Evolutionary conservation across 1,140 invertebrate species (phyloP), one percentile per base, ranked within the genome.

Genomic region (Heliconius congener): DNA sequence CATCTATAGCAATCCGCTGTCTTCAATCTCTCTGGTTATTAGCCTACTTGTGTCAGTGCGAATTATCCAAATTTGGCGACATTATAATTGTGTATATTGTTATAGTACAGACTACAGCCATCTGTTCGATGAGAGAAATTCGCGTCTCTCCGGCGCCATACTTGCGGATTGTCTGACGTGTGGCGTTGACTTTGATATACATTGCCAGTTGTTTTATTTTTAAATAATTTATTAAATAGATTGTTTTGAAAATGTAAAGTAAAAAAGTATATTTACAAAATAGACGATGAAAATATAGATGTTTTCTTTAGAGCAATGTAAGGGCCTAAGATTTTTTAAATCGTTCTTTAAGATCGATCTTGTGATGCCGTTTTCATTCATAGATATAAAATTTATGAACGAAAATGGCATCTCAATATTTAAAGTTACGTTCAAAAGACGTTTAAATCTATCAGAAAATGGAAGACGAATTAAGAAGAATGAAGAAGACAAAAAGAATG

Each of bases 61-160:
- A 72, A 19, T 72, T 72, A 72, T 72, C 76, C 71, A 66, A 73
- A 78, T 78, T 78, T 55, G 71, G 71, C 11, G 34, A 66, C 19
- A 37, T 60, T 37, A 27, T 42, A 66, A 66, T 73, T 60, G 71
- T 74, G 57, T 46, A 73, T 78, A 71, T 78, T 73, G 71, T 50
- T 74, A 78, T 78, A 66, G 71, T 73, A 27, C 74, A 57, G 74
- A 2, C 50, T 52, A 52, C 50, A 19, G 50, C 83, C 82, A 83
- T 83, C 77, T 86, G 83, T 81, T 85, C 84, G 83, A 82, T 75
- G 71, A 71, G 52, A 74, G 81, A 81, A 83, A 79, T 85, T 84
- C 81, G 74, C 81, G 73, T 73, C 82, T 74, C 23, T 72, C 52
- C 50, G 82, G 81, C 83, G 85, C 81, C 82, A 79, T 79, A 37